Conservation (phyloP, 2,797 vertebrate genomes). For the Lepilemur ruficaudatus region DNA sequence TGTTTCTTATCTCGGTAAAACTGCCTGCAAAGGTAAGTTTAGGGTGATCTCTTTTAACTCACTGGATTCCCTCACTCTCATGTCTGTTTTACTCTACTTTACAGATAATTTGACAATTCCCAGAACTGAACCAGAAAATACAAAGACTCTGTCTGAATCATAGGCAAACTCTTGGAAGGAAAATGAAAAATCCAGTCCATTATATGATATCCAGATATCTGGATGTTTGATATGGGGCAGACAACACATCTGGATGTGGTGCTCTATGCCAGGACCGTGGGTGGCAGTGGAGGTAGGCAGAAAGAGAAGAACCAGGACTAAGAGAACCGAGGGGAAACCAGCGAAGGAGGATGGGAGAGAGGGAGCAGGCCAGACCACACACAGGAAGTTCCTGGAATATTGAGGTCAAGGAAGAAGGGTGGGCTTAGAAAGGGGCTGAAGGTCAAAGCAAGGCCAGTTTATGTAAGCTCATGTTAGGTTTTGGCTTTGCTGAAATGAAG, state of each 20-base stretch:
- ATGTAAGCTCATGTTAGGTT: not conserved
- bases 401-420: not conserved
- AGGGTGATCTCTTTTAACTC: conserved; percentile 26
- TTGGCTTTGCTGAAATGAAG: not conserved
- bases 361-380: not conserved
- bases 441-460: not conserved
- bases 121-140: conserved; percentile 33
- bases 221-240: conserved; percentile 26
- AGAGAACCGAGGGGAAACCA: not conserved
- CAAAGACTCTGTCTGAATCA: conserved; percentile 12
- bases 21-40: conserved; percentile 20
- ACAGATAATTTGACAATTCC: conserved; percentile 23
- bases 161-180: not conserved
- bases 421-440: not conserved
- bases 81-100: conserved; percentile 43
- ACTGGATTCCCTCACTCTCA: not conserved
- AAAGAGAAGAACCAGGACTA: not conserved
- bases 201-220: conserved; percentile 37
- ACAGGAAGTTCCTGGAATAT: not conserved
- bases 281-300: not conserved
- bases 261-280: not conserved
- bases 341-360: not conserved
- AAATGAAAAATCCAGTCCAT: conserved; percentile 47
- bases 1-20: conserved; percentile 58
- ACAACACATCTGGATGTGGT: not conserved